Evolutionary conservation across 1,140 invertebrate genomes (phyloP).

Genomic region (Aphis craccivora): DNA sequence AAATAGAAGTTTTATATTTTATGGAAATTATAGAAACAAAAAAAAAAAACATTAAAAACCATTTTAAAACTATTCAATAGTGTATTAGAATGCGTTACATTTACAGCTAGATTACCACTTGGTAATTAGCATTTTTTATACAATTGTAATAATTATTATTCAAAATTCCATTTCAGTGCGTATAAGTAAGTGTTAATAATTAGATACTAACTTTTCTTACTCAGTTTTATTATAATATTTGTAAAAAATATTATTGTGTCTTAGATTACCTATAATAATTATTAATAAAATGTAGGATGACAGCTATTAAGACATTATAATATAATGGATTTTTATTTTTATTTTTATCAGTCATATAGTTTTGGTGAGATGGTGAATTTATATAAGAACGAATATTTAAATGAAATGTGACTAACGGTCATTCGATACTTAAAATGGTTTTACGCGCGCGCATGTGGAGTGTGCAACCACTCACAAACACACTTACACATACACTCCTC

Average conservation of each 20-base stretch:
- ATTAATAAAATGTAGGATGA: no score
- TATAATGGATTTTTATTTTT: not conserved
- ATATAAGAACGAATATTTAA: not conserved
- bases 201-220: no score
- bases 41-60: no score
- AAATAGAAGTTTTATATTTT: not conserved
- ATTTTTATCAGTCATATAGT: not conserved
- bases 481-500: not conserved
- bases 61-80: not conserved
- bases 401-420: not conserved
- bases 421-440: constrained; percentile 30
- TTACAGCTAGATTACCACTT: not conserved
- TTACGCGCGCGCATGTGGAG: not conserved
- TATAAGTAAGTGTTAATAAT: not conserved
- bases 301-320: not conserved
- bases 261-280: not conserved
- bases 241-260: not conserved
- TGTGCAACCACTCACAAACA: not conserved
- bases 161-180: not conserved
- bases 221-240: no score
- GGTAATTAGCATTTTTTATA: not conserved
- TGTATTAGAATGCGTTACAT: not conserved
- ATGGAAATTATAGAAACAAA: not conserved
- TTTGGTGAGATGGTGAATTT: not conserved
- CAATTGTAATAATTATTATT: no score